These are phyloP conservation scores for Oegoconia quadripuncta DNA, from an alignment of 2,888 invertebrate species.

Conservation along the genomic window DNA sequence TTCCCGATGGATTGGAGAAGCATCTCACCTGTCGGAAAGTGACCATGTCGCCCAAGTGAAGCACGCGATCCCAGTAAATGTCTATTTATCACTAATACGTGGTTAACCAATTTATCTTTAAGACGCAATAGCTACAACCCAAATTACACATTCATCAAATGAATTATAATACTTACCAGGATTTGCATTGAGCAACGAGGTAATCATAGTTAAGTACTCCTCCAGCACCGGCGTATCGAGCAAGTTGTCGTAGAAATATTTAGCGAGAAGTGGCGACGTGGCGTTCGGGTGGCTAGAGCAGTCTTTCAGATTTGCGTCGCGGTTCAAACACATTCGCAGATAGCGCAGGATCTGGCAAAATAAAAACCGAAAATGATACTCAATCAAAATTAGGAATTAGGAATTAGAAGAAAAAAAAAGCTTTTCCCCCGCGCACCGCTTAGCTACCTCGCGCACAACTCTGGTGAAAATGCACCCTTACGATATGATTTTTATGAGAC, in stretches of 20 bases:
- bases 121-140: not conserved
- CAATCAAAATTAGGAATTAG: not conserved
- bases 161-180: conserved; percentile 73
- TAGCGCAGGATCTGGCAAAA: conserved; percentile 84
- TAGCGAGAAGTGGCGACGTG: conserved; percentile 82
- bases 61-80: no score
- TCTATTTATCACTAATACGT: no score
- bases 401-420: no score
- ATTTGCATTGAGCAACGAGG: conserved; percentile 81
- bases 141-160: not conserved
- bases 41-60: no score
- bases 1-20: no score
- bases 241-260: conserved; percentile 78
- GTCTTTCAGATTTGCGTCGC: conserved; percentile 72
- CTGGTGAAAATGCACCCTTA: no score
- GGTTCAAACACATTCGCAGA: conserved; percentile 87
- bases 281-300: conserved; percentile 81
- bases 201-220: conserved; percentile 84
- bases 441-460: no score
- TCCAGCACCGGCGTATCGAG: conserved; percentile 80
- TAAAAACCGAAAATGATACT: conserved; percentile 6
- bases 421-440: no score
- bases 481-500: no score
- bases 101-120: no score
- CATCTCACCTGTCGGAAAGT: no score